Evolutionary conservation across 2,113 vertebrate species (phyloP), one percentile per base, ranked within the genome.

Genomic region (Leptosomus discolor): DNA sequence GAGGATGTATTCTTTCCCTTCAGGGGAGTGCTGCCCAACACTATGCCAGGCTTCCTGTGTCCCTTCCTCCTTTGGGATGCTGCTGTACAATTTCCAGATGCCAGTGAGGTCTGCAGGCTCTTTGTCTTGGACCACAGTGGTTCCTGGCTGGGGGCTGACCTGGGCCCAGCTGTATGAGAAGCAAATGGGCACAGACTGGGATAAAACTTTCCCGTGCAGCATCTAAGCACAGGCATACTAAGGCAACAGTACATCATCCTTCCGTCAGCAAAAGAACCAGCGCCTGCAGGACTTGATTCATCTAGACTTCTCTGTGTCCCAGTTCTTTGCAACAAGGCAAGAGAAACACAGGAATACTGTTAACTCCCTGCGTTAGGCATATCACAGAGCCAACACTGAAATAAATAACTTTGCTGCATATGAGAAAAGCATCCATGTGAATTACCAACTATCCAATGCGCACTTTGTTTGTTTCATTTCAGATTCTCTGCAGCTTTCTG

Each of bases 121-220:
- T 76, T 41, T 68, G 37, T 15, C 43, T 69, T 0, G 2, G 34
- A 46, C 24, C 12, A 11, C 39, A 64, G 39, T 15, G 12, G 20
- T 8, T 34, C 6, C 5, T 2, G 9, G n/a, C 5, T 81, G 26
- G 23, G 41, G 8, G 51, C 23, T 65, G 71, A 17, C 0, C 0
- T 34, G 19, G 24, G 36, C 22, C 50, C 29, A 77, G 22, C 8
- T 29, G 8, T 45, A 15, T 45, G 58, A 80, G 21, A 80, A 74
- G 11, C 16, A 76, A 11, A 36, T 11, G 21, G 32, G 8, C 12
- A 65, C 12, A 75, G n/a, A 41, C 8, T 10, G 15, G 8, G 48
- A 50, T 27, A 94, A 91, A 82, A 30, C 23, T 43, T 43, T 60
- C 3, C 12, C 36, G 43, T 32, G 36, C 12, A 86, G 14, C 19